Evolutionary conservation across 2,888 invertebrate species (phyloP).

Genomic region (Pristionchus maxplancki): DNA sequence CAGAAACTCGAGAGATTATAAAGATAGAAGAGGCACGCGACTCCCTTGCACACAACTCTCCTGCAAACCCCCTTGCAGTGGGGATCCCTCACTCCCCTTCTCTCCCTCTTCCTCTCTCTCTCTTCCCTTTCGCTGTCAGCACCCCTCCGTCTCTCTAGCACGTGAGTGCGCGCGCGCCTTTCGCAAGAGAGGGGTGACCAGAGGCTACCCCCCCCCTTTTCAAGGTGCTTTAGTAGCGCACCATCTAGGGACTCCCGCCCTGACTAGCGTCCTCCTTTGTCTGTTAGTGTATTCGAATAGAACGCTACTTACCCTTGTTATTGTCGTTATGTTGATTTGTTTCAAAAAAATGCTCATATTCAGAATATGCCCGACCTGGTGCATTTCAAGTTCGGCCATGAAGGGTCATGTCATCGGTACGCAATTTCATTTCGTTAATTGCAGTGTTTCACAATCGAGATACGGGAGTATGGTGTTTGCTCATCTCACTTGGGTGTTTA

Average conservation of each 20-base stretch:
- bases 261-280: not conserved
- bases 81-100: not conserved
- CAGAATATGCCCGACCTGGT: not conserved
- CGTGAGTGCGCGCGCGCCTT: not conserved
- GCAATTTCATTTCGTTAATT: not conserved
- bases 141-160: not conserved
- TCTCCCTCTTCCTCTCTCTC: not conserved
- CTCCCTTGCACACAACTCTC: no score
- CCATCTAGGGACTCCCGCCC: no score
- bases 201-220: no score
- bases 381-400: not conserved
- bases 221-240: no score
- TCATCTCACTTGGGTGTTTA: no score
- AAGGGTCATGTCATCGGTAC: not conserved
- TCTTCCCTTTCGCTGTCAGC: not conserved
- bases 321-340: not conserved
- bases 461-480: no score
- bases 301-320: not conserved
- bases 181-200: not conserved
- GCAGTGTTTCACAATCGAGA: no score
- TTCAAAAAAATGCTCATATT: not conserved
- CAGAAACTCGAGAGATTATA: no score
- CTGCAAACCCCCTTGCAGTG: no score
- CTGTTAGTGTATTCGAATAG: not conserved
- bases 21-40: no score